These are phyloP conservation scores for Acromyrmex echinatior DNA, from an alignment of 1,140 invertebrate species.

Conservation along the genomic window DNA sequence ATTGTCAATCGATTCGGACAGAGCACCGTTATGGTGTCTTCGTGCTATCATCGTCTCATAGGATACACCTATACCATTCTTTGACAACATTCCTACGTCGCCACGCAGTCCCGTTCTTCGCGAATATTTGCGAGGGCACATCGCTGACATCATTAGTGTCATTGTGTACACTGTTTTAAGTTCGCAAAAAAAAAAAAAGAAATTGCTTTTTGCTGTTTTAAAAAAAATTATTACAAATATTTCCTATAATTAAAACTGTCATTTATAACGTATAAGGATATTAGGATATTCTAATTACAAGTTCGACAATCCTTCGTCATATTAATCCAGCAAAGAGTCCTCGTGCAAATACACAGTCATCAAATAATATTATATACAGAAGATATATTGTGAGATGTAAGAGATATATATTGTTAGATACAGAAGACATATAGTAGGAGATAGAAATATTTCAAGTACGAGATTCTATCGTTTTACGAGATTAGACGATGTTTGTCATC, in stretches of 20 bases:
- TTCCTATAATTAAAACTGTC: not conserved
- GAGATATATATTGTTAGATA: too few relatives aligned
- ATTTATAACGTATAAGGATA: not conserved
- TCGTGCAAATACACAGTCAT: not conserved
- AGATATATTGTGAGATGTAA: too few relatives aligned
- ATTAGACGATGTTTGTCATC: not conserved
- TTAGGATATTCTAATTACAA: not conserved
- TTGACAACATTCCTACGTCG: slow-evolving; percentile 70
- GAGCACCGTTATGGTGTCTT: slow-evolving; percentile 78
- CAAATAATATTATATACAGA: not conserved
- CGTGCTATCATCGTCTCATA: slow-evolving; percentile 63
- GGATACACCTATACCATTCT: slow-evolving; percentile 72
- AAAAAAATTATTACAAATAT: not conserved
- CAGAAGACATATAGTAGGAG: not conserved
- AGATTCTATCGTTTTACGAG: slow-evolving; percentile 27
- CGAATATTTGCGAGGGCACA: slow-evolving; percentile 38
- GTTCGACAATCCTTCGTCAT: not conserved
- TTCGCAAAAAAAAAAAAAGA: not conserved
- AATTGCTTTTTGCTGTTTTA: too few relatives aligned
- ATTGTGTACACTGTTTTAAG: not conserved
- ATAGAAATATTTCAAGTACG: slow-evolving; percentile 15
- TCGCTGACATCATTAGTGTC: slow-evolving; percentile 13
- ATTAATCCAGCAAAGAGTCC: not conserved
- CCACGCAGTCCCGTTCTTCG: slow-evolving; percentile 74
- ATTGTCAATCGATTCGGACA: slow-evolving; percentile 82